phyloP scores from a whole-genome alignment of 1,140 invertebrate genomes.

The Drosophila erecta region DNA sequence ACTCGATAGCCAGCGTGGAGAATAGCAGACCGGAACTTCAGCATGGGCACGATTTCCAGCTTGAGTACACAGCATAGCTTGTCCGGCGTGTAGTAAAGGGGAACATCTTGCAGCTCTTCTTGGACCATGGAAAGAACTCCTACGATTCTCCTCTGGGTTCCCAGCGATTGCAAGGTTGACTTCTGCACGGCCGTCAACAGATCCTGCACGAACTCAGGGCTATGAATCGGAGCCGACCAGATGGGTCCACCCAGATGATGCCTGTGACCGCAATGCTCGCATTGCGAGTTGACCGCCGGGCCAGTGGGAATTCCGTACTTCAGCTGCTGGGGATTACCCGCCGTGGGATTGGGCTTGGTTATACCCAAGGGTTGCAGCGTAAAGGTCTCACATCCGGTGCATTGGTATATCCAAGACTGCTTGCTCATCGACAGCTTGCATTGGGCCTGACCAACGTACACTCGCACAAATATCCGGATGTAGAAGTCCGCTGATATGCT shows the following conservation, averaged over 20 bases:
- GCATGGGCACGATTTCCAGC: constrained; percentile 87
- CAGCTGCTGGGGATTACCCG: constrained; percentile 86
- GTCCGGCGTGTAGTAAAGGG: constrained; percentile 94
- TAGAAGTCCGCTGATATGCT: constrained; percentile 99
- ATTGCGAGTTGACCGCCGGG: constrained; percentile 88
- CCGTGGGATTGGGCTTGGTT: constrained; percentile 86
- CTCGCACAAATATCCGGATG: constrained; percentile 95
- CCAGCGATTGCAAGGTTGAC: constrained; percentile 84
- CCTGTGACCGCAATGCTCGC: constrained; percentile 90
- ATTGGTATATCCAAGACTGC: constrained; percentile 94
- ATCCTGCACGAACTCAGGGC: constrained; percentile 90
- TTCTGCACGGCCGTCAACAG: constrained; percentile 85
- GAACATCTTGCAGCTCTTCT: constrained; percentile 93
- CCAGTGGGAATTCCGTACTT: constrained; percentile 89
- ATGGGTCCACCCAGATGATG: constrained; percentile 96
- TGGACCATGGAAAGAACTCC: constrained; percentile 89
- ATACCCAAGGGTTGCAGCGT: constrained; percentile 91
- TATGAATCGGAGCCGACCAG: constrained; percentile 95
- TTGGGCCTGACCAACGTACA: constrained; percentile 91
- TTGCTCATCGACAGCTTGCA: constrained; percentile 95
- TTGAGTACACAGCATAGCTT: constrained; percentile 88
- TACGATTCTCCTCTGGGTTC: constrained; percentile 91
- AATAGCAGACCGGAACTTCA: constrained; percentile 93
- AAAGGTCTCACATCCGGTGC: constrained; percentile 93
- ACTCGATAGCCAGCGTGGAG: constrained; percentile 97